Conservation (phyloP, 2,113 vertebrate species). For the Plecotus auritus region DNA sequence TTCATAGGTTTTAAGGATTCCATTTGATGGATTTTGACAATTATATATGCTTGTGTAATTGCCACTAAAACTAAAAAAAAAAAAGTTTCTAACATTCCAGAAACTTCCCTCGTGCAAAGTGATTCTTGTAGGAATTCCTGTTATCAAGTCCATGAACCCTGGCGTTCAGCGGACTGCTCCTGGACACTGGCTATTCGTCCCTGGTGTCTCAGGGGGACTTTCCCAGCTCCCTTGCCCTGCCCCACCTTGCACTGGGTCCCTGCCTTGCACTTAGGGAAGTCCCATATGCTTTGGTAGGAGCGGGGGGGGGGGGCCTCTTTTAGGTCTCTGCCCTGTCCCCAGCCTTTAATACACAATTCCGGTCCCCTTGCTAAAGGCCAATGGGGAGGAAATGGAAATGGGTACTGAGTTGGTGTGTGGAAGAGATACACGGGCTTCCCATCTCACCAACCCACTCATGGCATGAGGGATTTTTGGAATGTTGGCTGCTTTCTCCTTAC, state of each 20-base stretch:
- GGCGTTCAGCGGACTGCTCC: not conserved
- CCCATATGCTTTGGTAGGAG: not conserved
- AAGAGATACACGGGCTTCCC: not conserved
- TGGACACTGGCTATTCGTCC: not conserved
- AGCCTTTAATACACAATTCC: not conserved
- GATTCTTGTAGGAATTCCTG: not conserved
- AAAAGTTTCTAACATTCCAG: not conserved
- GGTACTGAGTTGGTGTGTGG: not conserved
- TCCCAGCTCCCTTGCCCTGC: not conserved
- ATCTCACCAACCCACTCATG: not conserved
- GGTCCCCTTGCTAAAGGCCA: not conserved
- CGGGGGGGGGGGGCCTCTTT: not conserved
- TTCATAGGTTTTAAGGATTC: not conserved
- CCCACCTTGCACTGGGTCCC: not conserved
- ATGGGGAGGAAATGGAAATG: not conserved
- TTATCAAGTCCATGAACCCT: not conserved
- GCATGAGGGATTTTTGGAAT: not conserved
- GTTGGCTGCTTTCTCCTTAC: not conserved
- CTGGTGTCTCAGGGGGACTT: not conserved
- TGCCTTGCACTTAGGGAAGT: not conserved
- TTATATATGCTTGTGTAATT: not conserved
- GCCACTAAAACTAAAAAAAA: not conserved
- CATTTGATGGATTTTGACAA: not conserved
- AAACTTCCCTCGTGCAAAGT: not conserved
- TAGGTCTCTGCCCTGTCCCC: not conserved